Evolutionary conservation across 1,140 invertebrate genomes (phyloP), one percentile per base, ranked within the genome.

Genomic region (Physella acuta): DNA sequence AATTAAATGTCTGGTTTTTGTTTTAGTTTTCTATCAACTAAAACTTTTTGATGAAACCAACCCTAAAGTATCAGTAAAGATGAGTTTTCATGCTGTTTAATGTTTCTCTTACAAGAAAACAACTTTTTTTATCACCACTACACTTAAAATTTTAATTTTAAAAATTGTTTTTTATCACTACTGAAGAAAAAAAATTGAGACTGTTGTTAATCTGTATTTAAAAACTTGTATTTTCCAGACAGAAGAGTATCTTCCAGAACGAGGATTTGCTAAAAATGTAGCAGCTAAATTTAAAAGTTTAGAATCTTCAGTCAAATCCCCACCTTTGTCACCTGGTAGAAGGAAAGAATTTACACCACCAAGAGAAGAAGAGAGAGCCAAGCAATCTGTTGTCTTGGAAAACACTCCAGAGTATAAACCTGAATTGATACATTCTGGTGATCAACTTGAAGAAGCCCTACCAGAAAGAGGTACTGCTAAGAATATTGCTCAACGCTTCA

Each of bases 241-340:
- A 11, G 79, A 82, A 37, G 80, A 82, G 17, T 62, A 69, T 36
- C 36, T 75, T 28, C 79, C 78, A 30, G 77, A 82, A 63, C n/a
- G 76, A 67, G 81, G 81, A 20, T 75, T 31, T 26, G 79, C 81
- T 68, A 79, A 72, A 70, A 81, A 78, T 73, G 69, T 82, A 16
- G 64, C 79, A 34, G 76, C 76, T 30, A 78, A 75, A 65, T 82
- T 81, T 59, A 78, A 76, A 59, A 70, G 79, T 60, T 73, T 79
- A 67, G 76, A 81, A 52, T 70, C 61, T 17, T 56, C 53, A 20
- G 67, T 67, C 66, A 73, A 78, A 39, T 67, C 68, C 4, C 73
- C 73, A 3, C 61, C 75, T 20, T 59, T 58, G 16, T 70, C 71
- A 37, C 74, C 73, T 17, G 68, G 68, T 49, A 65, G 68, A 44